These are phyloP conservation scores for Serranus cabrilla DNA, from an alignment of 2,797 vertebrate genomes.

Conservation along the genomic window DNA sequence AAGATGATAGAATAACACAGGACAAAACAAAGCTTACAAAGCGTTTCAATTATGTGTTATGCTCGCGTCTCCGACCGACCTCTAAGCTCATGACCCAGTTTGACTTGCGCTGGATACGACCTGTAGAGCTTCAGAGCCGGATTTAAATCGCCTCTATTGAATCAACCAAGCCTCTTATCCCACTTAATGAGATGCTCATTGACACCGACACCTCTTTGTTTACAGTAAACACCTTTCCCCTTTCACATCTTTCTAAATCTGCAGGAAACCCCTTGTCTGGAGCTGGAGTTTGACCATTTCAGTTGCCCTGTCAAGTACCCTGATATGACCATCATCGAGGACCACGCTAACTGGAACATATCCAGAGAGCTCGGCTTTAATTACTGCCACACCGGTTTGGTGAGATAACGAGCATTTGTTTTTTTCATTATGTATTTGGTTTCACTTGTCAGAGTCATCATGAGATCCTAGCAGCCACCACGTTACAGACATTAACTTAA, in stretches of 20 bases:
- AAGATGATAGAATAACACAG: not conserved
- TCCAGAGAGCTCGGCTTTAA: slow-evolving; percentile 97
- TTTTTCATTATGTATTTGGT: not conserved
- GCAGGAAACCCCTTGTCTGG: slow-evolving; percentile 97
- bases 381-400: slow-evolving; percentile 94
- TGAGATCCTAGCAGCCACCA: not conserved
- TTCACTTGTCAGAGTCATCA: not conserved
- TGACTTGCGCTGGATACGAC: slow-evolving; percentile 27
- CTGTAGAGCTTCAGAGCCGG: slow-evolving; percentile 38
- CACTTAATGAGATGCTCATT: slow-evolving; percentile 62
- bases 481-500: not conserved
- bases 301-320: slow-evolving; percentile 97
- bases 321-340: slow-evolving; percentile 94
- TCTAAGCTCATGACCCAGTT: slow-evolving; percentile 46
- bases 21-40: not conserved
- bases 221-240: slow-evolving; percentile 37
- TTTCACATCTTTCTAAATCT: slow-evolving; percentile 22
- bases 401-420: slow-evolving; percentile 66
- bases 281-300: slow-evolving; percentile 98
- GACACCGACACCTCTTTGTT: slow-evolving; percentile 46
- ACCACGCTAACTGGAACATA: slow-evolving; percentile 96
- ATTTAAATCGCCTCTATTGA: slow-evolving; percentile 56
- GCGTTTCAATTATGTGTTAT: slow-evolving; percentile 21
- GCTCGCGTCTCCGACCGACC: slow-evolving; percentile 28
- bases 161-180: slow-evolving; percentile 64